Conservation (phyloP, 1,140 invertebrate species). For the Panulirus ornatus region DNA sequence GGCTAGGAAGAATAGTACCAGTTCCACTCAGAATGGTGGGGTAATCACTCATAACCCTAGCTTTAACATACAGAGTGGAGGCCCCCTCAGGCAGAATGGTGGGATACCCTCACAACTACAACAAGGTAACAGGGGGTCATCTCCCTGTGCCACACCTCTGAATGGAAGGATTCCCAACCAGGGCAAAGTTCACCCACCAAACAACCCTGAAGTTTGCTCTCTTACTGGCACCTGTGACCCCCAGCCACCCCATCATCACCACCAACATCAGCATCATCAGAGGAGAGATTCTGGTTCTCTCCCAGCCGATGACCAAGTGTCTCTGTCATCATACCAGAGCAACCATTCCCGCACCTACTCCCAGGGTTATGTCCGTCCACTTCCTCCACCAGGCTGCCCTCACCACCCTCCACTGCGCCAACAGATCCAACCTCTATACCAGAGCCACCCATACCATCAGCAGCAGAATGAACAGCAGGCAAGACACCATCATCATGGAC, state of each 20-base stretch:
- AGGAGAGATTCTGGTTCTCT: slow-evolving; percentile 25
- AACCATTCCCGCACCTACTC: slow-evolving; percentile 63
- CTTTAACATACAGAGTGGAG: neutral
- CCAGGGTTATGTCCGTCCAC: slow-evolving; percentile 61
- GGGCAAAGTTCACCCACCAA: neutral
- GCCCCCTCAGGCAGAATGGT: slow-evolving; percentile 21
- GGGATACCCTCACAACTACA: neutral
- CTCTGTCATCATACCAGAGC: slow-evolving; percentile 50
- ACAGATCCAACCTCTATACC: slow-evolving; percentile 23
- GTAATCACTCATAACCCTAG: neutral
- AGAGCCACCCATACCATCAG: slow-evolving; percentile 15
- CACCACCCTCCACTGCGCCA: slow-evolving; percentile 38
- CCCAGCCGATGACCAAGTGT: slow-evolving; percentile 47
- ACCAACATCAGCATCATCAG: slow-evolving; percentile 16
- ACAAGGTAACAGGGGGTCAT: no score
- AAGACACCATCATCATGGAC: neutral
- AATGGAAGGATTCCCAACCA: neutral
- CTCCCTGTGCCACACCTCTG: neutral
- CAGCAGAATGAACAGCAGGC: slow-evolving; percentile 1
- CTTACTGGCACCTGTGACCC: slow-evolving; percentile 54
- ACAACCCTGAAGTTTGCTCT: slow-evolving; percentile 55
- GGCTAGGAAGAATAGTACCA: neutral
- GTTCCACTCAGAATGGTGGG: slow-evolving; percentile 29
- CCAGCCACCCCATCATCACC: neutral
- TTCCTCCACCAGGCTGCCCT: slow-evolving; percentile 52